Conservation (phyloP, 2,888 invertebrate species). For the Alloplasta piceator region DNA sequence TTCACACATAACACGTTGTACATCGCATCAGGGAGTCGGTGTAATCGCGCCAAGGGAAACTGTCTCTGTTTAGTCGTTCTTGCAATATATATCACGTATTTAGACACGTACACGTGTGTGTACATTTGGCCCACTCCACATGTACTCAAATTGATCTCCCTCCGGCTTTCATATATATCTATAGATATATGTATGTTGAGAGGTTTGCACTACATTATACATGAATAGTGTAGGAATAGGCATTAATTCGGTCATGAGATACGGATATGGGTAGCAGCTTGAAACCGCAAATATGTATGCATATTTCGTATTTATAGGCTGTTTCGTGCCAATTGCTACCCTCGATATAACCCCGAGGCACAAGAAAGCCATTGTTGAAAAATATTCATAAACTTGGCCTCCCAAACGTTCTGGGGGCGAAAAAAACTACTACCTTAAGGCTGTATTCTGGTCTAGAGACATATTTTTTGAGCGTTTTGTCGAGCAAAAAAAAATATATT, state of each 20-base stretch:
- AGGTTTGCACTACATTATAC: constrained; percentile 50
- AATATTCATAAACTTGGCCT: no score
- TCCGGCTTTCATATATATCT: constrained; percentile 4
- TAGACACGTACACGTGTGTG: constrained; percentile 6
- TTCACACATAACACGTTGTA: not conserved
- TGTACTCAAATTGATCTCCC: constrained; percentile 48
- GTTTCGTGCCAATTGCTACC: not conserved
- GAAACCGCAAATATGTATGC: constrained; percentile 51
- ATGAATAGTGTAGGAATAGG: constrained; percentile 51
- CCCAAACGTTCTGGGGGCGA: no score
- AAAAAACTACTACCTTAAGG: no score
- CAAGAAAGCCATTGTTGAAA: no score
- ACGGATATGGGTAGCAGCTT: constrained; percentile 46
- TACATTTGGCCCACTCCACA: constrained; percentile 15
- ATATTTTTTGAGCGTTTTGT: no score
- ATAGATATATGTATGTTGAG: constrained; percentile 23
- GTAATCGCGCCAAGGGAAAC: constrained; percentile 10
- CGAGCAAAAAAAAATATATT: no score
- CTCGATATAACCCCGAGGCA: not conserved
- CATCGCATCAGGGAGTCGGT: constrained; percentile 28
- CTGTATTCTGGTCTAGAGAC: no score
- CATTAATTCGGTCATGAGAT: constrained; percentile 48
- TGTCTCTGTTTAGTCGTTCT: not conserved
- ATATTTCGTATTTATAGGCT: constrained; percentile 3
- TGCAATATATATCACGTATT: no score